A percentile compares a stretch with the other conserved stretches of the same genome.
Conservation (phyloP, 2,888 invertebrate species). For the Drosophila incognita region DNA sequence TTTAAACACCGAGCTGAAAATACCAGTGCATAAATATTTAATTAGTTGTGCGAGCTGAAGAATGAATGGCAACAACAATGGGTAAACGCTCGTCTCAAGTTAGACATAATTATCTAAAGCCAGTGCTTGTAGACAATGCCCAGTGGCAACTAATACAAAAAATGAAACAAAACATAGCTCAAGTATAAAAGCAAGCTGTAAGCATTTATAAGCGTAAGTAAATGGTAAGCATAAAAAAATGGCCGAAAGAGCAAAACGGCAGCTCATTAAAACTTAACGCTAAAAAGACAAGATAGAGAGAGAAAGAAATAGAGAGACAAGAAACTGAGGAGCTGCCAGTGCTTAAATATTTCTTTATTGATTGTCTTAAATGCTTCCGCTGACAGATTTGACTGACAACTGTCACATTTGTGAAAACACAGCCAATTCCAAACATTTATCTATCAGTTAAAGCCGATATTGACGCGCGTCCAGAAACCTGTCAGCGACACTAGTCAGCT, state of each 20-base stretch:
- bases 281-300: slow-evolving; percentile 14
- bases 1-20: slow-evolving; percentile 40
- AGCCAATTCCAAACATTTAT: slow-evolving; percentile 30
- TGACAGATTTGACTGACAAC: slow-evolving; percentile 67
- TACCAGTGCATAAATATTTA: slow-evolving; percentile 66
- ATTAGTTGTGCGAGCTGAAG: slow-evolving; percentile 50
- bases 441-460: slow-evolving; percentile 35
- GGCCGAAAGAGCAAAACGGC: slow-evolving; percentile 48
- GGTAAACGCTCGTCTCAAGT: slow-evolving; percentile 24
- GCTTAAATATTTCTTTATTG: slow-evolving; percentile 57
- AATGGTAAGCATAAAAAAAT: slow-evolving; percentile 44
- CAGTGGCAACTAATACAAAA: slow-evolving; percentile 35
- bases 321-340: slow-evolving; percentile 12
- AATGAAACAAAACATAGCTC: slow-evolving; percentile 33
- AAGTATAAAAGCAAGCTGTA: slow-evolving; percentile 23
- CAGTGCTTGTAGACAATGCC: slow-evolving; percentile 55
- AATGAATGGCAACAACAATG: slow-evolving; percentile 50
- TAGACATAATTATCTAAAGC: slow-evolving; percentile 54
- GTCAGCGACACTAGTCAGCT: not conserved
- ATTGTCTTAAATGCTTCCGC: slow-evolving; percentile 67
- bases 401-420: slow-evolving; percentile 68
- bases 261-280: slow-evolving; percentile 59
- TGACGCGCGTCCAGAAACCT: slow-evolving; percentile 32
- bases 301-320: not conserved
- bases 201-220: slow-evolving; percentile 18